phyloP scores from a whole-genome alignment of 2,888 invertebrate species.

The Apotomis betuletana region DNA sequence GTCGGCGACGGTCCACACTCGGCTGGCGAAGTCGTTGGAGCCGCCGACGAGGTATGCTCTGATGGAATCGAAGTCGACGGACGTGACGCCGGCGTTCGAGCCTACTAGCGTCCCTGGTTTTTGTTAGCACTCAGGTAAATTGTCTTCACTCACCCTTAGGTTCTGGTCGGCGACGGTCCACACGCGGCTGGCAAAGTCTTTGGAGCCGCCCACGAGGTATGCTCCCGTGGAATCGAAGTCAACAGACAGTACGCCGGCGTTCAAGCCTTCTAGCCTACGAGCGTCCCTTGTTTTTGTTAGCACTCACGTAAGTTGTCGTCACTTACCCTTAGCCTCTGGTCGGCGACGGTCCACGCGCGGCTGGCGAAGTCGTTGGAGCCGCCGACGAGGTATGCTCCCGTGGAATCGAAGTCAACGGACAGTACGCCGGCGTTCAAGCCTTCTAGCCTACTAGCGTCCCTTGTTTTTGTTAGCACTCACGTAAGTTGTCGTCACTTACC shows the following conservation, averaged over 20 bases:
- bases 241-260: constrained; percentile 97
- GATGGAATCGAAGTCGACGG: constrained; percentile 97
- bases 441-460: constrained; percentile 94
- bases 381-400: constrained; percentile 93
- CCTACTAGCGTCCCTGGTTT: constrained; percentile 87
- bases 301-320: background rate
- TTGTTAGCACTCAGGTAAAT: constrained; percentile 53
- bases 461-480: too few species aligned
- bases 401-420: constrained; percentile 97
- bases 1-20: constrained; percentile 97
- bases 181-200: constrained; percentile 97
- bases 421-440: constrained; percentile 98
- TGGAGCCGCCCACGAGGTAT: constrained; percentile 95
- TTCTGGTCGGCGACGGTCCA: constrained; percentile 97
- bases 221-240: constrained; percentile 97
- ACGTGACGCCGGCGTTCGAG: constrained; percentile 91
- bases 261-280: constrained; percentile 97
- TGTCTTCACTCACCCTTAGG: constrained; percentile 88
- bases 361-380: constrained; percentile 99
- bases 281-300: constrained; percentile 86
- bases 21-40: constrained; percentile 97
- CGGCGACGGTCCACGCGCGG: constrained; percentile 96
- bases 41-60: constrained; percentile 94
- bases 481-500: too few species aligned
- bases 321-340: constrained; percentile 95